A percentile compares a stretch with the other conserved stretches of the same genome.
Evolutionary conservation across 2,113 vertebrate species (phyloP).

Genomic region (Pungitius pungitius): DNA sequence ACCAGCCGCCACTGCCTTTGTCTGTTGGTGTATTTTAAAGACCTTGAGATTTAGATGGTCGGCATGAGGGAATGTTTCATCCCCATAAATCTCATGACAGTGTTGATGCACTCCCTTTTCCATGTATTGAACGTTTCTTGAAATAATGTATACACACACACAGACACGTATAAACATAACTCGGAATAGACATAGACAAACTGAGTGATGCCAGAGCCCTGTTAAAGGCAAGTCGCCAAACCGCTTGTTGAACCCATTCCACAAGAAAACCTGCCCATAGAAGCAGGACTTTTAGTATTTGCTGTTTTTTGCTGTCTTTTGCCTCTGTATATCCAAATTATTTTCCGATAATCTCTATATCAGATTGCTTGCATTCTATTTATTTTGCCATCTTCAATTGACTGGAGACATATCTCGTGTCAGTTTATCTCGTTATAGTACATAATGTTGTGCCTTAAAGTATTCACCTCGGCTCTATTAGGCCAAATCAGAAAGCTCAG

Average conservation of each 20-base stretch:
- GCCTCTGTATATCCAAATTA: background rate
- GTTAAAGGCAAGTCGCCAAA: background rate
- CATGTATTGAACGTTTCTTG: background rate
- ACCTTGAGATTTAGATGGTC: background rate
- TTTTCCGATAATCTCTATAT: background rate
- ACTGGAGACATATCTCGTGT: background rate
- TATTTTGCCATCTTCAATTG: background rate
- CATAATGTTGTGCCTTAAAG: too few relatives aligned
- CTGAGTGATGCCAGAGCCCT: background rate
- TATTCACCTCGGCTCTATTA: background rate
- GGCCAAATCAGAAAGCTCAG: background rate
- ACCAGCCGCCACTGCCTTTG: too few relatives aligned
- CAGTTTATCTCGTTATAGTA: background rate
- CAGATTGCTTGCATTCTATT: background rate
- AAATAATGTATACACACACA: too few relatives aligned
- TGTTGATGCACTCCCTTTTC: background rate
- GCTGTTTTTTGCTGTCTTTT: background rate
- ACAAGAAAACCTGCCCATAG: background rate
- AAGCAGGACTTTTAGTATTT: background rate
- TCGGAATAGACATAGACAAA: background rate
- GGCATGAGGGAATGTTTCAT: background rate
- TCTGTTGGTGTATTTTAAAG: background rate
- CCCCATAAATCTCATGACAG: background rate
- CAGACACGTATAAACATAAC: background rate
- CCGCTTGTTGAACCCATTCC: background rate